These are phyloP conservation scores for Atherinosoma microstoma DNA, from an alignment of 2,797 vertebrate genomes.

Conservation along the genomic window DNA sequence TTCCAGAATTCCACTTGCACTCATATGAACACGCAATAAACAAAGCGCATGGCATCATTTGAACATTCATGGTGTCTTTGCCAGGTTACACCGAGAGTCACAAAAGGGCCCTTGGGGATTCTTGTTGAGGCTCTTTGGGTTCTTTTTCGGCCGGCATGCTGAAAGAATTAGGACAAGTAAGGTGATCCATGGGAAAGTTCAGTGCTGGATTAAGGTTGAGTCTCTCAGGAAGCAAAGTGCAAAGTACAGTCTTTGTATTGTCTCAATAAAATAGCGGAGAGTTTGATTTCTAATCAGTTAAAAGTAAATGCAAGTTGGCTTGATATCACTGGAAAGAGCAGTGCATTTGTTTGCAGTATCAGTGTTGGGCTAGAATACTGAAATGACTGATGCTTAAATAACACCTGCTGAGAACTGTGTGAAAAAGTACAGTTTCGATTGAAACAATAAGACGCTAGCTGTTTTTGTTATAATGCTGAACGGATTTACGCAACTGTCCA, in stretches of 20 bases:
- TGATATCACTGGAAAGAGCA: neutral
- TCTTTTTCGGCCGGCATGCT: neutral
- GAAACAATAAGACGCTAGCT: too few species aligned
- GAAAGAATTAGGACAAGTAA: slow-evolving; percentile 56
- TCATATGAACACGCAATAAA: neutral
- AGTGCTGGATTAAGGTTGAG: slow-evolving; percentile 14
- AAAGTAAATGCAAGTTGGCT: neutral
- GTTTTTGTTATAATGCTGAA: neutral
- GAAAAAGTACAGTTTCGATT: too few species aligned
- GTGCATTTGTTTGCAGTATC: neutral
- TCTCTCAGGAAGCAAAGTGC: slow-evolving; percentile 20
- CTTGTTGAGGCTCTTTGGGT: neutral
- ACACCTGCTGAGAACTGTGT: too few species aligned
- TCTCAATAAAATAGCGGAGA: slow-evolving; percentile 18
- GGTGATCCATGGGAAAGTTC: slow-evolving; percentile 66
- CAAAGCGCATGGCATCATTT: slow-evolving; percentile 10
- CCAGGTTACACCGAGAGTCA: neutral
- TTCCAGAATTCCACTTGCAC: slow-evolving; percentile 17
- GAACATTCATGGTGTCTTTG: neutral
- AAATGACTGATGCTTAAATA: neutral
- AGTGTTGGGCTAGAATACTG: neutral
- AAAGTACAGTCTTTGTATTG: slow-evolving; percentile 41
- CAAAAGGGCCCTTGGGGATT: neutral
- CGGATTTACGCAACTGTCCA: neutral
- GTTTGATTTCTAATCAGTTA: slow-evolving; percentile 27